Evolutionary conservation across 1,140 invertebrate genomes (phyloP), one percentile per base, ranked within the genome.

Genomic region (Monomorium pharaonis): DNA sequence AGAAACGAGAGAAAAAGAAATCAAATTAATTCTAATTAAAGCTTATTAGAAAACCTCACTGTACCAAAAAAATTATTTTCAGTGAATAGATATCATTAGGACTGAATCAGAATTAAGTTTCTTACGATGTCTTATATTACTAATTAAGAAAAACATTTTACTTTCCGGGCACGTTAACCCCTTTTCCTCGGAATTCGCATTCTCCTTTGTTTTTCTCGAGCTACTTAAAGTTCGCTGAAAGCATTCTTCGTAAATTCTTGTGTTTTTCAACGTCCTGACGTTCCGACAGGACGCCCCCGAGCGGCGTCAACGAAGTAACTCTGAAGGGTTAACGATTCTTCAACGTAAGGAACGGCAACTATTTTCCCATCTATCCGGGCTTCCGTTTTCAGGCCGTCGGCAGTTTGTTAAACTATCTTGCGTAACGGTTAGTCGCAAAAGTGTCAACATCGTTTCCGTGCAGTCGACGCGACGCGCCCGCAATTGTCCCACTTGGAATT

Each of bases 401-500:
- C 54, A 67, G 21, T 80, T 65, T 47, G 58, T 27, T 33, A 33
- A 78, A 65, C 62, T 69, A 69, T 42, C 10, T 44, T 69, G 30
- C 30, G 27, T 63, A 80, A 30, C 44, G 24, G 74, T 44, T 54
- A 56, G 27, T 56, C 58, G 42, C 9, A 62, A 49, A 77, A 78
- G 58, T 65, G 75, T 78, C 75, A 78, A 65, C 58, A 65, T 78
- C n/a, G 42, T 33, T 77, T 27, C 16, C 27, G 21, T 44, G 37
- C 24, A 60, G 42, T 2, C 37, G 21, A 58, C 21, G 21, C 27
- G n/a, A n/a, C n/a, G n/a, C n/a, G n/a, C n/a, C n/a, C n/a, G 42
- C 42, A 87, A 89, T 91, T 88, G 87, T 81, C 84, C 69, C 67
- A 78, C 72, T 86, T 83, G 67, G 72, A 88, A 67, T 67, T 67